Percentiles rank a stretch among this genome's conserved stretches.
These are phyloP conservation scores for Laspeyria flexula DNA, from an alignment of 2,888 invertebrate genomes.

Conservation along the genomic window DNA sequence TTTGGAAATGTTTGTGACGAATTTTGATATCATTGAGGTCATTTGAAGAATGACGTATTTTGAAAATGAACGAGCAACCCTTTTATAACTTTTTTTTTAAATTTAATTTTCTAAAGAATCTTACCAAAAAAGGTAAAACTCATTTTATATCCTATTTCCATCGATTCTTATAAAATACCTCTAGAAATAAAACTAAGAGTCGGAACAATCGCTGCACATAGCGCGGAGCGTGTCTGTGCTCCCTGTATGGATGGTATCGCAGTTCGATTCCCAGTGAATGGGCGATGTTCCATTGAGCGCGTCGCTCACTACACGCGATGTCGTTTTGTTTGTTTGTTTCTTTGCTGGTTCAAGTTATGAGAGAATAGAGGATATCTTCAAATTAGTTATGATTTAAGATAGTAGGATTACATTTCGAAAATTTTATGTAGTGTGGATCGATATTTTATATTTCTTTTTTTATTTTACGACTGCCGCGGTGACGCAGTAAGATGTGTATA, in stretches of 20 bases:
- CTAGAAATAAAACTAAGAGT: slow-evolving; percentile 27
- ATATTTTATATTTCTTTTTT: too few species aligned
- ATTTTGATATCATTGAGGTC: too few species aligned
- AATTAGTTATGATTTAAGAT: too few species aligned
- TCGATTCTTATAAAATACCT: slow-evolving; percentile 31
- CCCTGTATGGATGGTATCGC: slow-evolving; percentile 61
- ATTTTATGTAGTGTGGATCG: too few species aligned
- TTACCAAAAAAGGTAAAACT: neutral
- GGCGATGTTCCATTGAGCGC: slow-evolving; percentile 64
- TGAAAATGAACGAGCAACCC: too few species aligned
- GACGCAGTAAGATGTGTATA: too few species aligned
- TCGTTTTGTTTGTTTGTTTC: slow-evolving; percentile 50
- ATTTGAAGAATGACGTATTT: too few species aligned
- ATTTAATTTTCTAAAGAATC: too few species aligned
- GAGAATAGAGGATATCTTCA: slow-evolving; percentile 9
- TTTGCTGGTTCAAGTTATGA: slow-evolving; percentile 39
- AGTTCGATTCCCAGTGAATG: slow-evolving; percentile 62
- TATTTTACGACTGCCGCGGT: too few species aligned
- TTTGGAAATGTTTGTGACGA: too few species aligned
- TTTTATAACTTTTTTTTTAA: too few species aligned
- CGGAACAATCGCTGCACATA: slow-evolving; percentile 38
- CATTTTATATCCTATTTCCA: neutral
- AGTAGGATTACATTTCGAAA: too few species aligned
- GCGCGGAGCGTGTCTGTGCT: slow-evolving; percentile 44
- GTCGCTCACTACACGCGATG: slow-evolving; percentile 48